Evolutionary conservation across 2,888 invertebrate species (phyloP), one percentile per base, ranked within the genome.

Genomic region (Craniophora ligustri): DNA sequence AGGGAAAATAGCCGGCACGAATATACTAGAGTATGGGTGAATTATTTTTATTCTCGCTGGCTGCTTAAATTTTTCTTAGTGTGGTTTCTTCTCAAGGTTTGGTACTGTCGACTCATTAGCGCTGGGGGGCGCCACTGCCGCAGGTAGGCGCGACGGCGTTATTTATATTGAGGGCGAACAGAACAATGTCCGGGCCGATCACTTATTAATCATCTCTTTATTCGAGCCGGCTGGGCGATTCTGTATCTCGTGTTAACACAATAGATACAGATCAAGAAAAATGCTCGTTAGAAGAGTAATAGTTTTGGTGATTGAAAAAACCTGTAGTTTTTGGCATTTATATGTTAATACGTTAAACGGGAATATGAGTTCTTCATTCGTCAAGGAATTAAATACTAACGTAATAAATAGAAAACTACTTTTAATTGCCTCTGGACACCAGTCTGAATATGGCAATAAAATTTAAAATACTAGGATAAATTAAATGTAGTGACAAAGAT

Each of bases 121-220:
- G 66, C 80, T 79, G 79, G 86, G 85, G 87, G 88, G 86, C 79
- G 84, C 81, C 76, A 67, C 38, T 32, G 71, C 62, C 66, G 74
- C 85, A 89, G 87, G 88, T 87, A 89, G 78, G 72, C 72, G 67
- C 57, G 55, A 60, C 70, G 58, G 67, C 76, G 78, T 87, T 88
- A 89, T 88, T 89, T 89, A 90, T 86, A 83, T 74, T 78, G 73
- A 72, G 77, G 79, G 80, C 76, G 74, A 76, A 64, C 74, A 76
- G 85, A 89, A 90, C 86, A 88, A 88, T 89, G 79, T 84, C 77
- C 75, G 76, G 67, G 65, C 64, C 76, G 76, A 81, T 77, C 72
- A 78, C 81, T 78, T 85, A 89, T 91, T 89, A 90, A 90, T 91
- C 89, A 89, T 86, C 75, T 79, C 85, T 87, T 87, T 87, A 83